Evolutionary conservation across 2,797 vertebrate species (phyloP).

Genomic region (Enteromius paludinosus): DNA sequence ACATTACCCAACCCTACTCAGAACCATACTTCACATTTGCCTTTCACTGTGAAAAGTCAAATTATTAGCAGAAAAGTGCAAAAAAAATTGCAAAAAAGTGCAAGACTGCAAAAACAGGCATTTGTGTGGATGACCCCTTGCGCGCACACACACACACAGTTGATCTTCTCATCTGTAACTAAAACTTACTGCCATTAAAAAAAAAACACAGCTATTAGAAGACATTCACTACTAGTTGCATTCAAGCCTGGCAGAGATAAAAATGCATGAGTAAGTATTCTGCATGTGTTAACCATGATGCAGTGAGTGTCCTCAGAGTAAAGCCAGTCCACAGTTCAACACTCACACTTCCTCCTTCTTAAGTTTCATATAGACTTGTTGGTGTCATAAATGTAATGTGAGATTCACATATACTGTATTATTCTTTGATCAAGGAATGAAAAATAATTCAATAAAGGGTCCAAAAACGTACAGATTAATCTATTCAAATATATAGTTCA

Average conservation of each 20-base stretch:
- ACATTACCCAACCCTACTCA: too few species aligned
- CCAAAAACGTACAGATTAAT: background rate
- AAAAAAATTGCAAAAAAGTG: too few species aligned
- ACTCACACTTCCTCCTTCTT: background rate
- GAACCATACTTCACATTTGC: too few species aligned
- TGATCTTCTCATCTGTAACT: slow-evolving; percentile 27
- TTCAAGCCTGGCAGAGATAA: background rate
- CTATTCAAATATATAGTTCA: background rate
- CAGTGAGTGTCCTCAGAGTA: background rate
- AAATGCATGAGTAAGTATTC: background rate
- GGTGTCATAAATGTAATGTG: background rate
- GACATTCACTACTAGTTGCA: background rate
- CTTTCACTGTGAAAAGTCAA: too few species aligned
- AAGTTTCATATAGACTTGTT: background rate
- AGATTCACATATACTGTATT: background rate
- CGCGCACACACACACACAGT: slow-evolving; percentile 28
- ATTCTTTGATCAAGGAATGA: background rate
- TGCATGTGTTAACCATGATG: background rate
- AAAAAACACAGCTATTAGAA: background rate
- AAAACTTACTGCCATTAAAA: slow-evolving; percentile 10
- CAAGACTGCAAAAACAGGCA: background rate
- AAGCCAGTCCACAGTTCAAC: background rate
- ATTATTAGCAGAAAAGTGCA: too few species aligned
- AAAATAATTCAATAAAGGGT: background rate
- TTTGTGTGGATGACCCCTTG: background rate